Conservation (phyloP, 2,113 vertebrate genomes). For the Amazona guildingii region DNA sequence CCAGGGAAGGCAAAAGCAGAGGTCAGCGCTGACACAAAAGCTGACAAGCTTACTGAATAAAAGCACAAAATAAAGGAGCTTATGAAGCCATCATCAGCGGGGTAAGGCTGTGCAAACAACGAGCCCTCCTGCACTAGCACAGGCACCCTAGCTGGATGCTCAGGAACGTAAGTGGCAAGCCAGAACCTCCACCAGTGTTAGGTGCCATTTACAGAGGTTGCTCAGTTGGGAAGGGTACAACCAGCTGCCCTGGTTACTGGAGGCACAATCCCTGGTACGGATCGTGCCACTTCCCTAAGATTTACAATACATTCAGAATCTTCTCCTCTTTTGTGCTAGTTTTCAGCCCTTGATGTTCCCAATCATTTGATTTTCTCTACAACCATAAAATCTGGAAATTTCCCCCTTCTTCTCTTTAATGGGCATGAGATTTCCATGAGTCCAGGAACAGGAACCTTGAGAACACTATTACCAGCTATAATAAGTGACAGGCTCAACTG, state of each 20-base stretch:
- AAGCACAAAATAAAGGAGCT: conserved; percentile 70
- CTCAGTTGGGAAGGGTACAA: not conserved
- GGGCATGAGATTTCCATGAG: not conserved
- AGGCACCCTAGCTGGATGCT: not conserved
- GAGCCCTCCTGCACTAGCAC: not conserved
- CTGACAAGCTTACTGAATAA: conserved; percentile 64
- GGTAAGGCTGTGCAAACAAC: conserved; percentile 45
- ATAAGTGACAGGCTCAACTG: not conserved
- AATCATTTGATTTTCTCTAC: not conserved
- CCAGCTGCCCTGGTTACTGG: rapidly evolving
- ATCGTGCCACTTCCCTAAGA: not conserved
- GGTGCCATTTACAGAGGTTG: not conserved
- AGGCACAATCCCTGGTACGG: not conserved
- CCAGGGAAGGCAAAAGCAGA: conserved; percentile 31
- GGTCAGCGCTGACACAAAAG: conserved; percentile 71
- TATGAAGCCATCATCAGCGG: conserved; percentile 68
- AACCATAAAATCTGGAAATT: not conserved
- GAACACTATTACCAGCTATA: not conserved
- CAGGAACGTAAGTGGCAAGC: not conserved
- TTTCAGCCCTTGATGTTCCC: not conserved
- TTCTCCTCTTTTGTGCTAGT: not conserved
- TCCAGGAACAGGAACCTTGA: rapidly evolving
- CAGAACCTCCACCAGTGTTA: not conserved
- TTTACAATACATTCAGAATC: not conserved
- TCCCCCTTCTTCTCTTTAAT: not conserved